Conservation (phyloP, 2,888 invertebrate species). For the Scaptomyza tumidula region DNA sequence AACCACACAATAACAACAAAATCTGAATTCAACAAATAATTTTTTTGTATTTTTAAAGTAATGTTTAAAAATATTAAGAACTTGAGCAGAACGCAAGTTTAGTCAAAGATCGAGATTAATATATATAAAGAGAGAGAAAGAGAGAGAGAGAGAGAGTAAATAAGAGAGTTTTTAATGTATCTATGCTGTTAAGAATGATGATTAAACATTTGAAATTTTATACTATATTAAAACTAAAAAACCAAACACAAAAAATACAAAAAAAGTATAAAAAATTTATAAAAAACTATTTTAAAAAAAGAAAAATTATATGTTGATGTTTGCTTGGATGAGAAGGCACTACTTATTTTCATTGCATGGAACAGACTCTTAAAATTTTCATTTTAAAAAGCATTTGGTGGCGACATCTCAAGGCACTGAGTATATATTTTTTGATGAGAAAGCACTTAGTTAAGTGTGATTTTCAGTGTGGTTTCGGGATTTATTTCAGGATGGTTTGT, state of each 20-base stretch:
- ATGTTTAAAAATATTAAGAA: slow-evolving; percentile 77
- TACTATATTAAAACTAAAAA: slow-evolving; percentile 53
- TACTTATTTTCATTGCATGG: slow-evolving; percentile 64
- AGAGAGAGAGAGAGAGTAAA: slow-evolving; percentile 27
- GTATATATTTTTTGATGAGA: no score
- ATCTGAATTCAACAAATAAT: slow-evolving; percentile 38
- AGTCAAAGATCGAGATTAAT: slow-evolving; percentile 8
- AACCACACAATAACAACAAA: slow-evolving; percentile 9
- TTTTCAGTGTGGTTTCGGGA: not conserved
- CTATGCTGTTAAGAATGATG: slow-evolving; percentile 64
- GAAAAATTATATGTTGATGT: slow-evolving; percentile 75
- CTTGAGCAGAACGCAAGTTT: slow-evolving; percentile 20
- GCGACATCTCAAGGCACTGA: no score
- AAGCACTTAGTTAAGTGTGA: not conserved
- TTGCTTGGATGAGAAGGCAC: slow-evolving; percentile 63
- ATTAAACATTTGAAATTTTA: slow-evolving; percentile 72
- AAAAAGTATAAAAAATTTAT: slow-evolving; percentile 71
- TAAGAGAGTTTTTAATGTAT: slow-evolving; percentile 47
- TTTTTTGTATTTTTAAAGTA: slow-evolving; percentile 76
- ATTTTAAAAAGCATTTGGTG: not conserved
- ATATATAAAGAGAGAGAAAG: slow-evolving; percentile 4
- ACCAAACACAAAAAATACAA: slow-evolving; percentile 56
- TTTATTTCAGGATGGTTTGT: slow-evolving; percentile 5
- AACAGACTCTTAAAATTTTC: slow-evolving; percentile 7
- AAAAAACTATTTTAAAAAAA: slow-evolving; percentile 58